Percentiles rank a stretch among this genome's conserved stretches.
Evolutionary conservation across 2,888 invertebrate genomes (phyloP).

Genomic region (Alitta virens): DNA sequence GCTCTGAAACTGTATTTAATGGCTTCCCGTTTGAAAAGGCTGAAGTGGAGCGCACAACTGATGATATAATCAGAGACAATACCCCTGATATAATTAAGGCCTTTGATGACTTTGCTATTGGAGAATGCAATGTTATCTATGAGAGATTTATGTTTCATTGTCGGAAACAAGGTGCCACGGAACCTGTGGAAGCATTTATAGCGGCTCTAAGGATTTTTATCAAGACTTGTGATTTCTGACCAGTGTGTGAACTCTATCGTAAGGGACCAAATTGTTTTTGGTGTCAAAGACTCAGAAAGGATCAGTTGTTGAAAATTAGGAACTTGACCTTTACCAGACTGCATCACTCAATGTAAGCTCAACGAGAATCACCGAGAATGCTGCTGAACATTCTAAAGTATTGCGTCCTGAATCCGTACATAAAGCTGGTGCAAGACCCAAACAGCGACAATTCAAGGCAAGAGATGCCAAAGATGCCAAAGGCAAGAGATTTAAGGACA

Average conservation of each 20-base stretch:
- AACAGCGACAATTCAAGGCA: neutral
- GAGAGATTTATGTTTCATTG: too few species aligned
- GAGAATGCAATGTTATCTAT: neutral
- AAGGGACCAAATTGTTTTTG: conserved; percentile 22
- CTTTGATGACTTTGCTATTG: neutral
- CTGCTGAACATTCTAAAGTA: neutral
- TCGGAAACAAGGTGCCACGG: neutral
- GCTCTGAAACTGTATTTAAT: too few species aligned
- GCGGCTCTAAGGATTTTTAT: neutral
- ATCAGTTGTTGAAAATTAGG: conserved; percentile 10
- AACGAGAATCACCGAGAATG: conserved; percentile 13
- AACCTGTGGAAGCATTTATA: conserved; percentile 10
- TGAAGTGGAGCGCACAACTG: too few species aligned
- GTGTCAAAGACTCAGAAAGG: conserved; percentile 10
- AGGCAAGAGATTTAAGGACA: neutral
- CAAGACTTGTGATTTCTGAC: conserved; percentile 17
- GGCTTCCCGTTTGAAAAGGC: too few species aligned
- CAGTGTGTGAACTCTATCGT: conserved; percentile 19
- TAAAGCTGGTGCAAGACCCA: neutral
- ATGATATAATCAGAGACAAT: neutral
- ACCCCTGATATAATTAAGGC: too few species aligned
- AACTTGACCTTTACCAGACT: conserved; percentile 14
- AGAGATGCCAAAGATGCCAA: neutral
- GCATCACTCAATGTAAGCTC: too few species aligned
- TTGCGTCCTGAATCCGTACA: conserved; percentile 5